Evolutionary conservation across 1,140 invertebrate genomes (phyloP).

Genomic region (Papilio machaon): DNA sequence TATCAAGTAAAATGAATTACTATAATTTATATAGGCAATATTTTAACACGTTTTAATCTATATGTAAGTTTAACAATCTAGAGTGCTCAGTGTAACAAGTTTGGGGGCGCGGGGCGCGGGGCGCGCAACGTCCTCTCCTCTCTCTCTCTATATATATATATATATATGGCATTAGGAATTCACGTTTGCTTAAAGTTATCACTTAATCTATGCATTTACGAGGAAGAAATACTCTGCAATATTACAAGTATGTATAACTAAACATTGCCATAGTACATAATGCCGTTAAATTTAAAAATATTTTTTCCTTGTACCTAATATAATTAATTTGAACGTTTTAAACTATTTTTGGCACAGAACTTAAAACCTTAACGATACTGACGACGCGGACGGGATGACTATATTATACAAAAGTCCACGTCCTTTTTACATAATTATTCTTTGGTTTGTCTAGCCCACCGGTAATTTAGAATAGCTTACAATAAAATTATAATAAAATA

Average conservation of each 20-base stretch:
- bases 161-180: conserved; percentile 78
- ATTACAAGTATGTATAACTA: conserved; percentile 70
- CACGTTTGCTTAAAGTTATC: conserved; percentile 65
- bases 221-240: conserved; percentile 71
- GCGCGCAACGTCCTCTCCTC: conserved; percentile 61
- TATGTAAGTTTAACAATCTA: conserved; percentile 81
- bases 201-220: conserved; percentile 58
- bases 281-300: conserved; percentile 70
- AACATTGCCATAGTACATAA: conserved; percentile 72
- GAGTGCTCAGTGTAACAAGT: conserved; percentile 74
- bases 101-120: conserved; percentile 29
- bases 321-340: conserved; percentile 64
- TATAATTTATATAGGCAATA: conserved; percentile 82
- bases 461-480: conserved; percentile 63
- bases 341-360: conserved; percentile 72
- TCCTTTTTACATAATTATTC: conserved; percentile 69
- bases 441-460: conserved; percentile 81
- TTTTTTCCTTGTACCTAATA: conserved; percentile 55
- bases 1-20: conserved; percentile 81
- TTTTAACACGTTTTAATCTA: conserved; percentile 82
- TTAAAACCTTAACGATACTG: conserved; percentile 60
- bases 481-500: conserved; percentile 74
- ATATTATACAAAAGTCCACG: conserved; percentile 73
- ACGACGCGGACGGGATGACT: conserved; percentile 67
- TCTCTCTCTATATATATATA: background rate